Base-by-base conservation (phyloP, 2,797 vertebrate species). In the Erethizon dorsatum region DNA sequence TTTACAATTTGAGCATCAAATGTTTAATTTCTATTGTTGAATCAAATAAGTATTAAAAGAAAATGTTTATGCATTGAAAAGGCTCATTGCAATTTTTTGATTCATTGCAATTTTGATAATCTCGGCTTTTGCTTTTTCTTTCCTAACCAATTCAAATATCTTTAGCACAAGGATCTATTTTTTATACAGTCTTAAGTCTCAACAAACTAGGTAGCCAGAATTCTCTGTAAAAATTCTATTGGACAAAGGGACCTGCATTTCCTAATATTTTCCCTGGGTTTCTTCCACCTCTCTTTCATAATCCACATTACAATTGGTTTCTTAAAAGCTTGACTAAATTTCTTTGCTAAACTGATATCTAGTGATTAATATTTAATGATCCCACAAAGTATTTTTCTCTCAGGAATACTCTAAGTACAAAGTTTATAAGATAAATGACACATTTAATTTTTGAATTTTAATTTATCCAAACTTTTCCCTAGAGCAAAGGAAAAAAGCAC, bases 241-340 rank as follows among this genome's bases (percentile, higher is more conserved):
- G 96, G 94, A 96, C 93, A 93, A 97, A 95, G 92, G 83, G 88
- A 96, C 93, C 94, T 93, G 94, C 67, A 91, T 96, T 96, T 97
- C 92, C 96, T 96, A 97, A 95, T 97, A 97, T 98, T 98, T 97
- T 98, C 94, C 92, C 96, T 97, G 97, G 96, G 96, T 88, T 97
- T 95, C 92, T 84, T 95, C 97, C 92, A 97, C 87, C 91, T 97
- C 89, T 96, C 79, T 97, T 97, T 97, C 92, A 97, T 97, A 97
- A 97, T 93, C 90, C 90, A 94, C 91, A 95, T 95, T 97, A 94
- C 96, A 97, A 97, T 33, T 97, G 95, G 83, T 85, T 97, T 96
- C 95, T 97, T 94, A 97, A 97, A 97, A 97, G 94, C 73, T 85
- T 94, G 59, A 97, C 90, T 97, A 93, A 92, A 94, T 96, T 83